Evolutionary conservation across 2,113 vertebrate species (phyloP), one percentile per base, ranked within the genome.

Genomic region (Tamias sibiricus): DNA sequence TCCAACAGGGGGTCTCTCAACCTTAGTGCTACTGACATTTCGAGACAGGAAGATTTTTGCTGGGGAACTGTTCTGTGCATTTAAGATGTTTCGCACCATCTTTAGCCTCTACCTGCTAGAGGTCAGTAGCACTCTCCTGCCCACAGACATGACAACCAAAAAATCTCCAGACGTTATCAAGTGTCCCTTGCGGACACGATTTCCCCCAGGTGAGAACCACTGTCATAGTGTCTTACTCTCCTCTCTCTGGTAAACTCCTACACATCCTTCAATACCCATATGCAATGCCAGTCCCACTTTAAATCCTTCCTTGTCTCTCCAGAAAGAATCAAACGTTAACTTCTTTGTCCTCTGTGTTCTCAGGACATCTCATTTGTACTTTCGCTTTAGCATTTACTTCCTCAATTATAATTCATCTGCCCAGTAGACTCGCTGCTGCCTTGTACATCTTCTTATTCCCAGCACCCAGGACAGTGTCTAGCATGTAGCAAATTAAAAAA

Each of bases 31-130:
- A 7, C 3, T 1, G 28, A 30, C 30, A 37, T 62, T 42, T 28
- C 20, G n/a, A 28, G 19, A 2, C n/a, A 42, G 44, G n/a, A 24
- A 10, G 12, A 8, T n/a, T 16, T 42, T n/a, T 19, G 1, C 0
- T 49, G 35, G 57, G 14, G 57, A 26, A 32, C 16, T 52, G 3
- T 57, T 57, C 20, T 80, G 16, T 66, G 22, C 22, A 37, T 1
- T 37, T 26, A 30, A 85, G 59, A 54, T 71, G n/a, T 20, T 62
- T 28, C 32, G 8, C 6, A 22, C 35, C n/a, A 76, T 17, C 35
- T 20, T n/a, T 57, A 30, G 47, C 37, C 8, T 87, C 66, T 40
- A 40, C 42, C 13, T 35, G 19, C 12, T 12, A 30, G 42, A 81
- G 54, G 6, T 20, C 17, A n/a, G 42, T 12, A 16, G 2, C 10